These are phyloP conservation scores for Pyrochroa serraticornis DNA, from an alignment of 2,888 invertebrate genomes.

Conservation along the genomic window DNA sequence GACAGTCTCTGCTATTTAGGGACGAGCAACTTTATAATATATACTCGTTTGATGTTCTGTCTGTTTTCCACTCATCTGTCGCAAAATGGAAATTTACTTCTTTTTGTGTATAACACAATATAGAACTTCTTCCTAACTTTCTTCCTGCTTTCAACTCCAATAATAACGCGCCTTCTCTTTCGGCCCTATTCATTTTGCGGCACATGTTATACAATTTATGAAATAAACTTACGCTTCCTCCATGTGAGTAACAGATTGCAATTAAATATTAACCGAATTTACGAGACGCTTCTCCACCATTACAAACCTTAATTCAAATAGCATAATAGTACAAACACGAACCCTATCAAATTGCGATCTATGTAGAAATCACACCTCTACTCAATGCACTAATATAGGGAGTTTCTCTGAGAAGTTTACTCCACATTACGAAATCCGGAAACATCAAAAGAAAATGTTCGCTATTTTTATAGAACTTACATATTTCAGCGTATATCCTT, in stretches of 20 bases:
- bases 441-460: too few species aligned
- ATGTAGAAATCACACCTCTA: neutral
- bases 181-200: conserved; percentile 12
- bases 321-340: neutral
- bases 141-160: conserved; percentile 17
- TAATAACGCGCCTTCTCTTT: conserved; percentile 15
- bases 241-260: neutral
- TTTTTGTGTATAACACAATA: conserved; percentile 23
- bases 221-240: neutral
- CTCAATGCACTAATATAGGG: neutral
- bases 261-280: conserved; percentile 12
- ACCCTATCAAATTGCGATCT: neutral
- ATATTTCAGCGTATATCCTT: too few species aligned
- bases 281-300: neutral
- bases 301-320: neutral
- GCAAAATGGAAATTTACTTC: conserved; percentile 23
- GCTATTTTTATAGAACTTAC: too few species aligned
- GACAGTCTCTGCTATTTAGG: too few species aligned
- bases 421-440: too few species aligned
- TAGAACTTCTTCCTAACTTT: conserved; percentile 18
- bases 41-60: conserved; percentile 13
- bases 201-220: conserved; percentile 10
- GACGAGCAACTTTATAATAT: conserved; percentile 8
- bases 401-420: too few species aligned
- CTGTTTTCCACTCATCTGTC: conserved; percentile 23